Evolutionary conservation across 1,140 invertebrate species (phyloP), one percentile per base, ranked within the genome.

Genomic region (Bombus waltoni): DNA sequence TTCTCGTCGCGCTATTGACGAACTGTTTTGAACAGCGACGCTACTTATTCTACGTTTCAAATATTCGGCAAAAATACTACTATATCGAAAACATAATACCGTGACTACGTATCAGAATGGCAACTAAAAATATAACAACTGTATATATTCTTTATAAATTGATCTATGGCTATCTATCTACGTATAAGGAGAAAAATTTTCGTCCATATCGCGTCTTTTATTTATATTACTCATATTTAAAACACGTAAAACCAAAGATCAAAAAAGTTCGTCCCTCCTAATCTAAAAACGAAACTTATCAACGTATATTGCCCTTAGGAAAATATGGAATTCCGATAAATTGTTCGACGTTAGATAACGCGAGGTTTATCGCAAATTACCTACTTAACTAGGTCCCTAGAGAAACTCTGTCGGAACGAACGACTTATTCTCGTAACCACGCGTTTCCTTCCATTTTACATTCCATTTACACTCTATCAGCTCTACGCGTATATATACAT

Each of bases 1-100:
- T 28, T 22, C 25, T 59, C 35, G 38, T 15, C 38, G 32, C 25
- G 66, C 57, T 78, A 74, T 71, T 66, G 80, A 89, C 81, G 68
- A 75, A 66, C 42, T 70, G 18, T 38, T 38, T 18, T 38, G 0
- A 68, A 25, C 65, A 15, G 32, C 13, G n/a, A 66, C n/a, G n/a
- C 5, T 35, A 32, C 18, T 66, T 32, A 53, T 53, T 53, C 18
- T 66, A 66, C n/a, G 32, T 66, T 66, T 13, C 4, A 66, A 32
- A 66, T 32, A 66, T 66, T 66, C 32, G n/a, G 18, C n/a, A 53
- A 53, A 22, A 53, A 53, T 53, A 53, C 47, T 2, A 18, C 5
- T 53, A 18, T 53, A 18, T 53, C 15, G 18, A 53, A 53, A 18
- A 22, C 5, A 22, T 53, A 53, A 22, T 22, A 53, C 1, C 6